Percentiles rank a stretch among this genome's conserved stretches.
Evolutionary conservation across 2,113 vertebrate genomes (phyloP).

Genomic region (Cavia aperea): DNA sequence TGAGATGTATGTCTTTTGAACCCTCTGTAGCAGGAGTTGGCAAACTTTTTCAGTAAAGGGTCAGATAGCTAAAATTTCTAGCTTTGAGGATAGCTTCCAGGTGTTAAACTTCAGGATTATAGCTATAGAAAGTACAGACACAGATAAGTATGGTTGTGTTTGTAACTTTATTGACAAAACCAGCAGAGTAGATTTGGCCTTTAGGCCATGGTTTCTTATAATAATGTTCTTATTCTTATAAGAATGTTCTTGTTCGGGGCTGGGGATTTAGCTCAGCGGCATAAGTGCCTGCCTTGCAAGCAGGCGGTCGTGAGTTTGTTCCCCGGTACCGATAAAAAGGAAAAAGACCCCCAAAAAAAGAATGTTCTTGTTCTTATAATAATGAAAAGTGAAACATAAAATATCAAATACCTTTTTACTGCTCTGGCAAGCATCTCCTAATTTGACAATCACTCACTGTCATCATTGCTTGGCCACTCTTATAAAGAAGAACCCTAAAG

Average conservation of each 20-base stretch:
- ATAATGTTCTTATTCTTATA: too few species aligned
- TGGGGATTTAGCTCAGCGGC: too few species aligned
- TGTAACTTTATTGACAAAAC: constrained; percentile 24
- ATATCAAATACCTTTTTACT: constrained; percentile 8
- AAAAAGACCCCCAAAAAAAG: too few species aligned
- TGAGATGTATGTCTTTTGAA: constrained; percentile 6
- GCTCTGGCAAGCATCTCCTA: neutral
- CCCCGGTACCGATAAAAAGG: too few species aligned
- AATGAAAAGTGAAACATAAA: constrained; percentile 34
- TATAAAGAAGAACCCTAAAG: neutral
- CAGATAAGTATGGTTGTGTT: constrained; percentile 5
- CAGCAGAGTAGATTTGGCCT: constrained; percentile 20
- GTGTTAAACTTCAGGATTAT: neutral
- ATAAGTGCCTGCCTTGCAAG: too few species aligned
- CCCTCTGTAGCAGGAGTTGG: neutral
- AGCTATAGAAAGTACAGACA: neutral
- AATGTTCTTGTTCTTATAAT: neutral
- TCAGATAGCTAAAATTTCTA: neutral
- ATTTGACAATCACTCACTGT: neutral
- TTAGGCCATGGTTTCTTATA: constrained; percentile 29
- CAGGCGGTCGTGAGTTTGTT: too few species aligned
- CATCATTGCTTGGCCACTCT: neutral
- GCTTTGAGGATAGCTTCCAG: neutral
- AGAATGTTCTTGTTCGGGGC: too few species aligned
- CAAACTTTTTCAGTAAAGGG: neutral